These are phyloP conservation scores for Pogonomyrmex californicus DNA, from an alignment of 1,140 invertebrate genomes.

Conservation along the genomic window DNA sequence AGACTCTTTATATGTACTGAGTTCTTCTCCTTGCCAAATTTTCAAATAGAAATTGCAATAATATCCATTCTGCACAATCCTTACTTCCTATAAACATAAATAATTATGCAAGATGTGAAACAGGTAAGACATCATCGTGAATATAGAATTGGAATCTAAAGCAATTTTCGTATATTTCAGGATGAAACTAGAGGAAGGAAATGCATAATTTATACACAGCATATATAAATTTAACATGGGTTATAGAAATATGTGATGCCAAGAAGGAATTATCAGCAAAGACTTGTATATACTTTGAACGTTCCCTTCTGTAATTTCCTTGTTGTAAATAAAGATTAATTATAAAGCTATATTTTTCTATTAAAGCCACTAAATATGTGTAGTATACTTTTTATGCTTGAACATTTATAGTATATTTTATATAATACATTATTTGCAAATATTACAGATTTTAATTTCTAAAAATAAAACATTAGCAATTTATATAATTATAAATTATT, in stretches of 20 bases:
- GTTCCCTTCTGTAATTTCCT: constrained; percentile 7
- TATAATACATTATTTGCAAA: constrained; percentile 31
- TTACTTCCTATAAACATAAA: not conserved
- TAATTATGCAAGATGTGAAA: constrained; percentile 21
- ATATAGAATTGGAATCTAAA: constrained; percentile 24
- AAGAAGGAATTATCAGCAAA: not conserved
- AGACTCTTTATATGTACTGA: constrained; percentile 75
- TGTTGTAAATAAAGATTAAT: constrained; percentile 50
- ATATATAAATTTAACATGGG: constrained; percentile 14
- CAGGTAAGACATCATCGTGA: not conserved
- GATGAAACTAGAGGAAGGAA: constrained; percentile 60
- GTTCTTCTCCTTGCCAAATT: not conserved
- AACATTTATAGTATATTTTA: constrained; percentile 13
- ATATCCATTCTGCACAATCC: not conserved
- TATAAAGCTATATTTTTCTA: not conserved
- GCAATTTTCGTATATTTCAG: constrained; percentile 40
- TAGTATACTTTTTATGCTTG: not conserved
- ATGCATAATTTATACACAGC: constrained; percentile 2
- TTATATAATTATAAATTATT: constrained; percentile 14
- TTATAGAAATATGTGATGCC: constrained; percentile 11
- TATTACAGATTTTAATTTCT: constrained; percentile 5
- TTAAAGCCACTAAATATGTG: not conserved
- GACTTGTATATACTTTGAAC: constrained; percentile 32
- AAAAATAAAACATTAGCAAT: not conserved
- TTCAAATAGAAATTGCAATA: not conserved